These are phyloP conservation scores for Glaucidium brasilianum DNA, from an alignment of 2,113 vertebrate genomes.

Conservation along the genomic window DNA sequence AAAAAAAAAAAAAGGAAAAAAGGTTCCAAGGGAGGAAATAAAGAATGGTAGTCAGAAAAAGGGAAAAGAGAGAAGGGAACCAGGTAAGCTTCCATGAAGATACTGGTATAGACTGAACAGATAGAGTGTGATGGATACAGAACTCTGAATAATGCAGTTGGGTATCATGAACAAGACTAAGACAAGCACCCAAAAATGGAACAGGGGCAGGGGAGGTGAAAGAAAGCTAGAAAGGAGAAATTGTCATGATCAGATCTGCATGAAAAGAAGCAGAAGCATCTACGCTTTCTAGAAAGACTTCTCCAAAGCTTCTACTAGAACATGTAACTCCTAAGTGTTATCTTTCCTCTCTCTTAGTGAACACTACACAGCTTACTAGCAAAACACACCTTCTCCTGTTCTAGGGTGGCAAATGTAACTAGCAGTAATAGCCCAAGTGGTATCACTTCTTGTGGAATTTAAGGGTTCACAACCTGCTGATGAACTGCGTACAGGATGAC, in stretches of 20 bases:
- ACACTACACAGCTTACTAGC: not conserved
- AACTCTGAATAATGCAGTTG: not conserved
- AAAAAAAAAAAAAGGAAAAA: too few relatives aligned
- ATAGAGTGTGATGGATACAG: not conserved
- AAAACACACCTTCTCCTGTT: not conserved
- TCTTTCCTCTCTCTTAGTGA: not conserved
- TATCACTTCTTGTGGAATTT: not conserved
- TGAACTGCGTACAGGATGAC: not conserved
- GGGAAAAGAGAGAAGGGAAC: not conserved
- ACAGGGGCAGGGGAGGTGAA: rapidly evolving
- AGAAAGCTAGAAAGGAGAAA: not conserved
- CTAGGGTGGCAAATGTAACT: not conserved
- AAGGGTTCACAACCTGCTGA: not conserved
- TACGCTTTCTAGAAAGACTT: not conserved
- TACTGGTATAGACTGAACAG: not conserved
- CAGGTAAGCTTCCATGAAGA: not conserved
- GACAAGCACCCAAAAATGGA: not conserved
- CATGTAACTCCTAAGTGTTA: not conserved
- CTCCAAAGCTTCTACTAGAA: not conserved
- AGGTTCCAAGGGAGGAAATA: not conserved
- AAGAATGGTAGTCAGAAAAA: not conserved
- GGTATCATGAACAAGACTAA: not conserved
- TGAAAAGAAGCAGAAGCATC: not conserved
- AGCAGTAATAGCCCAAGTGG: not conserved
- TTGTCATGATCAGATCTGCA: not conserved